Base-by-base conservation (phyloP, 2,888 invertebrate genomes). In the Lissocephala sabroskyi region DNA sequence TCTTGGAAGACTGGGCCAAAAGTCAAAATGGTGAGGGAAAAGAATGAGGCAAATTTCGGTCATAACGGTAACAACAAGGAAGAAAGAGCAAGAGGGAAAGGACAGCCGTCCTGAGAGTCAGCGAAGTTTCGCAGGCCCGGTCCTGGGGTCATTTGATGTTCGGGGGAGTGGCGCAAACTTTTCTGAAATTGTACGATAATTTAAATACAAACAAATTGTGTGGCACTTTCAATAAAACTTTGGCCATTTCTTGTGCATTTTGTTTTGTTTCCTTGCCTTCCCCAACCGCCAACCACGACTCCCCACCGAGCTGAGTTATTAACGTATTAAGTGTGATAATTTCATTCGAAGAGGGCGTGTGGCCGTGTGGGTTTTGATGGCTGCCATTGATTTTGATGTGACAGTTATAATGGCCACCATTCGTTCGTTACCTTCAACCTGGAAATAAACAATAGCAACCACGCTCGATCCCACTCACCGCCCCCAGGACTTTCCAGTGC, bases 201-300 rank as follows among this genome's bases (percentile, higher is more conserved):
- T 73, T 73, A 66, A 73, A 75, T 78, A 71, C 79, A 73, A 73
- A 73, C 71, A 73, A 73, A 73, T 73, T 73, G 78, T 73, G 71
- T 75, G 71, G 79, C 78, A 66, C 56, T 78, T 73, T 66, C 73
- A 75, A 78, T 75, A 78, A 71, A 73, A 73, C 78, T 73, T 73
- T 78, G 53, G 61, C 63, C 66, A 63, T 71, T 75, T 76, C 74
- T 61, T 58, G 19, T 51, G 55, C 65, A 41, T 18, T 37, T 33
- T 39, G 14, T 28, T 40, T 36, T 32, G n/a, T 41, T 45, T 29
- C 17, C 32, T 18, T 13, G 33, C 29, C 16, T 42, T 9, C n/a
- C 3, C 10, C 28, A 29, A n/a, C 23, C n/a, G n/a, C n/a, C n/a
- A n/a, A n/a, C n/a, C n/a, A n/a, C n/a, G n/a, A n/a, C n/a, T n/a